A percentile compares a stretch with the other conserved stretches of the same genome.
phyloP scores from a whole-genome alignment of 2,113 vertebrate genomes.

The Cephalopterus ornatus region DNA sequence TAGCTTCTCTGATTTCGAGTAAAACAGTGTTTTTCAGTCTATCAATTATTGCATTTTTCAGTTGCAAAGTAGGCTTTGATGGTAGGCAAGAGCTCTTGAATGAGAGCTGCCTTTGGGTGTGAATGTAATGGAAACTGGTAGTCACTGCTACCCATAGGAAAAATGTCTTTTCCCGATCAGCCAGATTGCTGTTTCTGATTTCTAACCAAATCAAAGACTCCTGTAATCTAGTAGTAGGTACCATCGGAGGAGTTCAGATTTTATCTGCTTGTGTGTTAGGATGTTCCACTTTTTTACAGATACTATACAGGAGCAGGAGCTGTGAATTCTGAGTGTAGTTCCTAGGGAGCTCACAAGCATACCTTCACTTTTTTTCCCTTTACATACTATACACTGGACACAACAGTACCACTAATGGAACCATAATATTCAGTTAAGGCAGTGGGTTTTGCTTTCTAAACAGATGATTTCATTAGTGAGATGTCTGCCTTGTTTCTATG shows the following conservation, averaged over 20 bases:
- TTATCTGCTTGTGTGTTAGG: not conserved
- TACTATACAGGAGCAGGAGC: not conserved
- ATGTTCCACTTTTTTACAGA: not conserved
- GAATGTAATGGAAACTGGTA: not conserved
- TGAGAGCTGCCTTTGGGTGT: not conserved
- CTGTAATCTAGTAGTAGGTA: not conserved
- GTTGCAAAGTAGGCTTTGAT: not conserved
- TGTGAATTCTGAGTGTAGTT: not conserved
- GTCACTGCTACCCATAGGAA: not conserved
- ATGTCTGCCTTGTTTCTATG: accelerated
- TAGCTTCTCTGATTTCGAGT: not conserved
- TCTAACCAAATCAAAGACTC: not conserved
- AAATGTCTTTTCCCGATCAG: not conserved
- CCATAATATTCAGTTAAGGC: not conserved
- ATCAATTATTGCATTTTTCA: not conserved
- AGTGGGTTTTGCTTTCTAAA: not conserved
- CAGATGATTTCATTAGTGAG: not conserved
- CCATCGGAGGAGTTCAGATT: not conserved
- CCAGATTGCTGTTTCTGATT: not conserved
- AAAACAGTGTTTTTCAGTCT: not conserved
- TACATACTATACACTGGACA: not conserved
- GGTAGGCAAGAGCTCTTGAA: not conserved
- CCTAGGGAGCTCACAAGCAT: not conserved
- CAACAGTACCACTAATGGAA: not conserved
- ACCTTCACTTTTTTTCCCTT: not conserved